These are phyloP conservation scores for Polypterus bichir DNA, from an alignment of 2,113 vertebrate genomes.

Conservation along the genomic window DNA sequence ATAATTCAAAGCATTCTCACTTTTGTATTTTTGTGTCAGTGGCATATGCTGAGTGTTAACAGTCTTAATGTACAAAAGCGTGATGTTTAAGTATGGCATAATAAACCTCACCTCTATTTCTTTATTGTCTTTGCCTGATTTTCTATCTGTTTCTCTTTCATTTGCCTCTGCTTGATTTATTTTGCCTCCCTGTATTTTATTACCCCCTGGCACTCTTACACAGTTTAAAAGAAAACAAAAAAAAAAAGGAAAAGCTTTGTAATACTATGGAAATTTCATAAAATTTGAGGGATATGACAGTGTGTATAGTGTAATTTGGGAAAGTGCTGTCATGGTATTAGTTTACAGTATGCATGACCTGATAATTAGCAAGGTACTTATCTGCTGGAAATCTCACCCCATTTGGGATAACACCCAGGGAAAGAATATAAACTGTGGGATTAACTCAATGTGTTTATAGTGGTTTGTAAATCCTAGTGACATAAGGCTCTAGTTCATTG, in stretches of 20 bases:
- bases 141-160: too few relatives aligned
- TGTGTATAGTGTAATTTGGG: background rate
- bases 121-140: too few relatives aligned
- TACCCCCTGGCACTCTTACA: too few relatives aligned
- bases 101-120: too few relatives aligned
- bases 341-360: slow-evolving; percentile 5
- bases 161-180: too few relatives aligned
- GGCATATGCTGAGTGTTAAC: too few relatives aligned
- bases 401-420: slow-evolving; percentile 13
- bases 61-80: too few relatives aligned
- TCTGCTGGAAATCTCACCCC: slow-evolving; percentile 6
- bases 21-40: too few relatives aligned
- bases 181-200: too few relatives aligned
- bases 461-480: slow-evolving; percentile 29
- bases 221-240: background rate
- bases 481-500: slow-evolving; percentile 18
- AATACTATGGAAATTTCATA: background rate
- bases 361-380: slow-evolving; percentile 17
- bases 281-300: background rate
- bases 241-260: background rate
- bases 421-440: slow-evolving; percentile 18
- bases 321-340: background rate
- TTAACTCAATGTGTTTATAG: slow-evolving; percentile 20
- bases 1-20: background rate
- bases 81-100: too few relatives aligned